Conservation (phyloP, 2,113 vertebrate genomes). For the Ageneiosus marmoratus region DNA sequence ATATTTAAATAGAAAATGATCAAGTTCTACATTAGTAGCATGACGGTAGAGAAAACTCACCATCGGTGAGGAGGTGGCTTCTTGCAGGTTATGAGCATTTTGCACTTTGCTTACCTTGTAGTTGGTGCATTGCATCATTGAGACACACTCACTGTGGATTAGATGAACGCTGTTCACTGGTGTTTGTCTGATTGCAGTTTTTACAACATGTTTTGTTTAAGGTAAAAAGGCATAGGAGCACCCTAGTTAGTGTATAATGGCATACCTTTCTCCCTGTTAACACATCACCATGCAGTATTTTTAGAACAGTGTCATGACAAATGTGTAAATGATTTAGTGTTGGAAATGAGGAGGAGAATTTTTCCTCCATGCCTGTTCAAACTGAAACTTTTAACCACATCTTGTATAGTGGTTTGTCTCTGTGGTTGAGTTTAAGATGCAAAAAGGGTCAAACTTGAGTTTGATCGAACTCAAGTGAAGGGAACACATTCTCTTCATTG, state of each 20-base stretch:
- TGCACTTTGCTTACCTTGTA: slow-evolving; percentile 19
- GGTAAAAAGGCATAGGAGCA: not conserved
- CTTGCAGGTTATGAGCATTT: slow-evolving; percentile 13
- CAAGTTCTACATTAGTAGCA: not conserved
- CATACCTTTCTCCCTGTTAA: not conserved
- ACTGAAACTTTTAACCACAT: not conserved
- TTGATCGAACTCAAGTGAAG: slow-evolving; percentile 3
- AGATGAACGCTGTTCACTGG: slow-evolving; percentile 2
- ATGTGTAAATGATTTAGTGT: slow-evolving; percentile 25
- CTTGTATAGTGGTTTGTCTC: not conserved
- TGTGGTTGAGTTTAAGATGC: not conserved
- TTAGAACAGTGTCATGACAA: slow-evolving; percentile 9
- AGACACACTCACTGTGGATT: slow-evolving; percentile 14
- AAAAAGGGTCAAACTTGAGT: not conserved
- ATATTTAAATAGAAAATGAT: too few species aligned
- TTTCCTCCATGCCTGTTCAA: not conserved
- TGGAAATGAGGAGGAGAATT: not conserved
- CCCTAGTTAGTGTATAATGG: slow-evolving; percentile 14
- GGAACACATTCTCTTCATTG: not conserved
- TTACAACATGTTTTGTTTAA: not conserved
- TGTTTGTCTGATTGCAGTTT: not conserved
- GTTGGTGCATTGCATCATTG: slow-evolving; percentile 29
- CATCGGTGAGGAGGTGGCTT: not conserved
- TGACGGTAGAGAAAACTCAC: not conserved
- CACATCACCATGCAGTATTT: slow-evolving; percentile 21